Conservation (phyloP, 1,140 invertebrate species). For the Cydia strobilella region DNA sequence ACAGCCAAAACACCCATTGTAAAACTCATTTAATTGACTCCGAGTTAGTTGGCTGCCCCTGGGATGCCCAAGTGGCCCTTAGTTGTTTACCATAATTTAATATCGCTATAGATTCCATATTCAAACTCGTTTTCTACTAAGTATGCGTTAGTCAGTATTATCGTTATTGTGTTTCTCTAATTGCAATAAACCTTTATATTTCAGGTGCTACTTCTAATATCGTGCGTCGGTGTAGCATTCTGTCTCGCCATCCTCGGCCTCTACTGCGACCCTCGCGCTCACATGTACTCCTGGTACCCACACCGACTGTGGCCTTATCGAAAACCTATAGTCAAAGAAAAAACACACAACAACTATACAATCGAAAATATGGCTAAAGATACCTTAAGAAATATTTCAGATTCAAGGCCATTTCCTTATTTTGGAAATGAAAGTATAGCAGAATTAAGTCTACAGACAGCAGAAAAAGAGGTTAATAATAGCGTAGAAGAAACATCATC, state of each 20-base stretch:
- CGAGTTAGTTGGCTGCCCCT: too few species aligned
- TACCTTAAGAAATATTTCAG: background rate
- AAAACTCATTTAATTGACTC: too few species aligned
- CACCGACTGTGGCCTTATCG: constrained; percentile 58
- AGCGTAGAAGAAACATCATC: background rate
- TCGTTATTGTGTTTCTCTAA: too few species aligned
- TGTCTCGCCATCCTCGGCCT: constrained; percentile 63
- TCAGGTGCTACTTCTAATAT: constrained; percentile 68
- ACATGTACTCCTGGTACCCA: constrained; percentile 60
- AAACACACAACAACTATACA: constrained; percentile 10
- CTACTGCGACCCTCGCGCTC: constrained; percentile 69
- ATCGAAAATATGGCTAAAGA: constrained; percentile 37
- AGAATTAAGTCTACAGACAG: background rate
- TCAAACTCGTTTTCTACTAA: too few species aligned
- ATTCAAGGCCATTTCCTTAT: background rate
- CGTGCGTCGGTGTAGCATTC: constrained; percentile 68
- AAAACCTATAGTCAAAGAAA: constrained; percentile 49
- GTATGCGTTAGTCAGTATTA: too few species aligned
- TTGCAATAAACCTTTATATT: constrained; percentile 38
- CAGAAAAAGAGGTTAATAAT: background rate
- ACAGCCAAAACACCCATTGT: too few species aligned
- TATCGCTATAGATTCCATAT: too few species aligned
- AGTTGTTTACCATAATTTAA: too few species aligned
- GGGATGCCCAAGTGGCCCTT: too few species aligned
- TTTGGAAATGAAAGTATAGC: constrained; percentile 5